phyloP scores from a whole-genome alignment of 2,888 invertebrate species.

The Sarcophaga carnaria region DNA sequence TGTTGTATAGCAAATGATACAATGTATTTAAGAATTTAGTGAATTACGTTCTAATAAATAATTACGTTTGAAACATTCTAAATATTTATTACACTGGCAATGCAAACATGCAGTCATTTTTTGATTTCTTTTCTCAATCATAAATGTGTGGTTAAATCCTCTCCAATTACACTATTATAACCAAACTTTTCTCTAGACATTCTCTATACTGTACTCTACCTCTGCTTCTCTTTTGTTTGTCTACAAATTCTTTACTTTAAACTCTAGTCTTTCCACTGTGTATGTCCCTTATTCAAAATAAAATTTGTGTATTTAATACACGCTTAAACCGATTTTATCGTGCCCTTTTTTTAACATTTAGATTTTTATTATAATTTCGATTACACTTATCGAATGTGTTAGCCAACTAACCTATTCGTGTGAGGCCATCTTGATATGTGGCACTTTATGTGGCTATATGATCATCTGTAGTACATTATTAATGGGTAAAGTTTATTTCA shows the following conservation, averaged over 20 bases:
- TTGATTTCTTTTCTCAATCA: no score
- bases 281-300: not conserved
- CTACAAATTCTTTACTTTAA: not conserved
- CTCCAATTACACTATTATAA: no score
- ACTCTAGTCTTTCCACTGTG: not conserved
- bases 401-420: conserved; percentile 75
- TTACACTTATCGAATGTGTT: conserved; percentile 75
- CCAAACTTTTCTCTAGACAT: not conserved
- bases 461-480: conserved; percentile 75
- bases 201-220: not conserved
- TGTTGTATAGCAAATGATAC: no score
- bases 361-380: conserved; percentile 74
- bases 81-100: no score
- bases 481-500: conserved; percentile 74
- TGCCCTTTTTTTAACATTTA: conserved; percentile 45
- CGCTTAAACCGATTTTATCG: not conserved
- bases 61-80: no score
- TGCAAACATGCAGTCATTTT: no score
- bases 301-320: not conserved
- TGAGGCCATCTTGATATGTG: conserved; percentile 78
- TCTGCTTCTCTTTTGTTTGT: not conserved
- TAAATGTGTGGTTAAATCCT: no score
- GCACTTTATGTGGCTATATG: conserved; percentile 76
- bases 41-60: no score
- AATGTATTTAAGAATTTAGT: no score